Evolutionary conservation across 1,140 invertebrate genomes (phyloP), one percentile per base, ranked within the genome.

Genomic region (Nebria ingens): DNA sequence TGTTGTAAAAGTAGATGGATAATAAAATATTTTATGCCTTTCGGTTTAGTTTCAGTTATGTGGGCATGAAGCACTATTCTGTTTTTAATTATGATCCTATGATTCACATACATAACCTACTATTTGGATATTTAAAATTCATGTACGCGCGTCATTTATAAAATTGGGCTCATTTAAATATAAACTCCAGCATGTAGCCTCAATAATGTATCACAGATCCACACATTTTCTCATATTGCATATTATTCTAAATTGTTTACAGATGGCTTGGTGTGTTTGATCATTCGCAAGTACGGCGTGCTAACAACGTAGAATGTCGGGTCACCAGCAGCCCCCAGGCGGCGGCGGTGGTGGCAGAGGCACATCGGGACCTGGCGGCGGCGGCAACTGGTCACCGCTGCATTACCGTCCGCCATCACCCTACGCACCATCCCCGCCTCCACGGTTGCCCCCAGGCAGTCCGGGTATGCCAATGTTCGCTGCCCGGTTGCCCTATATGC

Each of bases 361-460:
- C 9, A 3, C 71, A 72, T 58, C 61, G 64, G 22, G 65, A 64
- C 64, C 69, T 65, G 45, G 66, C 21, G 61, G 60, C 1, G 62
- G 72, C 65, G 71, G 73, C 58, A 61, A 64, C 23, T 66, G 66
- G 65, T 71, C 66, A 42, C 68, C 74, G 62, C 56, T 70, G 55
- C 62, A 79, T 56, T 82, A 80, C 65, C 76, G 80, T 38, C 79
- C 80, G 12, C 74, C 78, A 2, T 83, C 81, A 34, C 81, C 81
- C 56, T 83, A 81, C 76, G 75, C 74, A 0, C 76, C 76, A 56
- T 81, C 81, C 1, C 81, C 81, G 12, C 81, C 81, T 1, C 79
- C 79, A 11, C 76, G 82, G 38, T 70, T 82, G 38, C 69, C 73
- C 2, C 66, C 69, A 19, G 71, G 73, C 21, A 71, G 71, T 21